Percentiles rank a stretch among this genome's conserved stretches.
Conservation (phyloP, 2,888 invertebrate species). For the Heliconius charithonia region DNA sequence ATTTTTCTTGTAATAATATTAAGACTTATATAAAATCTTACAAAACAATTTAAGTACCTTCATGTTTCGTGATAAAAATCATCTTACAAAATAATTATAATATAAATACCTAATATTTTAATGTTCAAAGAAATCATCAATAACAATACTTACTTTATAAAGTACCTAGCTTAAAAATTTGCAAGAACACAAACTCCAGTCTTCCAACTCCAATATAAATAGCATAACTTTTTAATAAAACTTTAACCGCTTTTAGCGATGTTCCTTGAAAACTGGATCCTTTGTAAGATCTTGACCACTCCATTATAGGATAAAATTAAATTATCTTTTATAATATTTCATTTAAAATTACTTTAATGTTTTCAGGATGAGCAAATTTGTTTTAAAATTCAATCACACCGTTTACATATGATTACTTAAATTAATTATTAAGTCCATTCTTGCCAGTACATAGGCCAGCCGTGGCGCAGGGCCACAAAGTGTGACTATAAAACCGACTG, state of each 20-base stretch:
- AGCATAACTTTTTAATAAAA: constrained; percentile 26
- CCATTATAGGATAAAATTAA: constrained; percentile 5
- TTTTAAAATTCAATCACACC: neutral
- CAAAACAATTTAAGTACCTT: neutral
- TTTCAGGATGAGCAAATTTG: neutral
- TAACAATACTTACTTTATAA: constrained; percentile 15
- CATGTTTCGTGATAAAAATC: too few species aligned
- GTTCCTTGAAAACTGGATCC: constrained; percentile 23
- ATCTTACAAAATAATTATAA: neutral
- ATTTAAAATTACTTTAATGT: neutral
- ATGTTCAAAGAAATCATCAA: constrained; percentile 3
- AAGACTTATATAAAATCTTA: neutral
- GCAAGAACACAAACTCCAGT: constrained; percentile 21
- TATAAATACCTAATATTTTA: neutral
- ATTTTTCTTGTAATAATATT: too few species aligned
- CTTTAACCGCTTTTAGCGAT: constrained; percentile 20
- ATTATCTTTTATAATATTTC: neutral
- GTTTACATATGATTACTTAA: neutral
- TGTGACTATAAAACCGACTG: too few species aligned
- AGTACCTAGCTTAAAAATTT: constrained; percentile 14
- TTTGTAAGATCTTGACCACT: constrained; percentile 27
- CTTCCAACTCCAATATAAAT: constrained; percentile 24
- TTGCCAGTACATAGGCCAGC: too few species aligned
- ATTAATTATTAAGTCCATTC: too few species aligned
- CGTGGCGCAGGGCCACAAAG: too few species aligned